Evolutionary conservation across 2,888 invertebrate species (phyloP), one percentile per base, ranked within the genome.

Genomic region (Eristalis pertinax): DNA sequence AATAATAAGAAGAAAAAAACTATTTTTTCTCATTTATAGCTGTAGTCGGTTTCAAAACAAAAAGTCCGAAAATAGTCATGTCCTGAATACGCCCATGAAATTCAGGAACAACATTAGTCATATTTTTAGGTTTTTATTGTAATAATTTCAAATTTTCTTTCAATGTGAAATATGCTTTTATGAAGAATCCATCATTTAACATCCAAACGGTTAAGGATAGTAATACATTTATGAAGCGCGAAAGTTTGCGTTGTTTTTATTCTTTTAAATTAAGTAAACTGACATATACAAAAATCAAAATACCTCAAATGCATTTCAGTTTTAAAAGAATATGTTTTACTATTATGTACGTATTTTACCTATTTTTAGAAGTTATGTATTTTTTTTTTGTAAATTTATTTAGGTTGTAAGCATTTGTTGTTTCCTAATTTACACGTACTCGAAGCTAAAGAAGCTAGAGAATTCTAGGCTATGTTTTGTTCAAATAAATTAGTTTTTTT

Each of bases 241-340:
- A 72, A 62, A 24, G 64, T 63, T 38, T 75, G 65, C 73, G 74
- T 75, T 79, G 83, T 87, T 78, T 64, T 79, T 78, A 65, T 75
- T 81, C 41, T 81, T 68, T 38, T 8, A 64, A 79, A 70, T 78
- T 69, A 77, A 63, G 63, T 32, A 76, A 80, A 75, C 76, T 89
- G 77, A 83, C 83, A 88, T 88, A 89, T 83, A 85, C 84, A 88
- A 93, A 93, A 91, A 93, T 92, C 92, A 90, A 92, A 92, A 92
- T 93, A 92, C 93, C 93, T 93, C 93, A 92, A 90, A 92, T 91
- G 93, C 93, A 92, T 93, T 92, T 92, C 92, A 92, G 92, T 93
- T 92, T 91, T 91, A 92, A 91, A 90, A 90, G 50, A 50, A 50
- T 91, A 90, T 90, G 90, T 92, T 89, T 73, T 85, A 68, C 75